Percentiles rank a stretch among this genome's conserved stretches.
Evolutionary conservation across 2,888 invertebrate species (phyloP).

Genomic region (Perdita meconis): DNA sequence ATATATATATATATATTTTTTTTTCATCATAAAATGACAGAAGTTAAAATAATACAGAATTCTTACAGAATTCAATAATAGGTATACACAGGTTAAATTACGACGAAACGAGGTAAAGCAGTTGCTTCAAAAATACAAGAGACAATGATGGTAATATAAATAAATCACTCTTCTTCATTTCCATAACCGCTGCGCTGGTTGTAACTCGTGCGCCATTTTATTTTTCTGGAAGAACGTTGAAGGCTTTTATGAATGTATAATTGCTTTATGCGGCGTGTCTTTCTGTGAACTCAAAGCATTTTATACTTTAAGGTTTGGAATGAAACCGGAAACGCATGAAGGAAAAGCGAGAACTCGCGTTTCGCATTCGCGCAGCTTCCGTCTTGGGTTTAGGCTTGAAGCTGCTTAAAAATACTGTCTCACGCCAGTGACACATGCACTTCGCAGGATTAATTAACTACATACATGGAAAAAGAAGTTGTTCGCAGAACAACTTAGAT

Average conservation of each 20-base stretch:
- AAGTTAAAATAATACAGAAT: too few relatives aligned
- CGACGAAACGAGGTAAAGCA: neutral
- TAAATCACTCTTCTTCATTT: neutral
- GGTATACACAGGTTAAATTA: too few relatives aligned
- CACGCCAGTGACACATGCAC: neutral
- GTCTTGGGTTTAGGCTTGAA: neutral
- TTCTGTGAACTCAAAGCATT: slow-evolving; percentile 8
- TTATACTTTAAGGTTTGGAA: slow-evolving; percentile 7
- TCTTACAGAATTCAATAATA: too few relatives aligned
- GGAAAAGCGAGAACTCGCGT: slow-evolving; percentile 3
- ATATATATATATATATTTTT: too few relatives aligned
- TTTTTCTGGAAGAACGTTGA: neutral
- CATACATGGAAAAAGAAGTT: neutral
- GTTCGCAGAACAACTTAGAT: neutral
- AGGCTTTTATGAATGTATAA: slow-evolving; percentile 3
- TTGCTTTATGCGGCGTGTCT: neutral
- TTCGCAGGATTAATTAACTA: slow-evolving; percentile 2
- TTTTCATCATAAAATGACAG: too few relatives aligned
- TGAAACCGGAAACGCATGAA: neutral
- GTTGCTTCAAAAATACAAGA: neutral
- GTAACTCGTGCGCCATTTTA: neutral
- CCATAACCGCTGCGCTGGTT: neutral
- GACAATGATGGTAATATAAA: neutral
- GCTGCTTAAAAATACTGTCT: slow-evolving; percentile 17
- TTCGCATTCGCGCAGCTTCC: slow-evolving; percentile 12